These are phyloP conservation scores for Cephalopachus bancanus DNA, from an alignment of 2,797 vertebrate genomes.

Conservation along the genomic window DNA sequence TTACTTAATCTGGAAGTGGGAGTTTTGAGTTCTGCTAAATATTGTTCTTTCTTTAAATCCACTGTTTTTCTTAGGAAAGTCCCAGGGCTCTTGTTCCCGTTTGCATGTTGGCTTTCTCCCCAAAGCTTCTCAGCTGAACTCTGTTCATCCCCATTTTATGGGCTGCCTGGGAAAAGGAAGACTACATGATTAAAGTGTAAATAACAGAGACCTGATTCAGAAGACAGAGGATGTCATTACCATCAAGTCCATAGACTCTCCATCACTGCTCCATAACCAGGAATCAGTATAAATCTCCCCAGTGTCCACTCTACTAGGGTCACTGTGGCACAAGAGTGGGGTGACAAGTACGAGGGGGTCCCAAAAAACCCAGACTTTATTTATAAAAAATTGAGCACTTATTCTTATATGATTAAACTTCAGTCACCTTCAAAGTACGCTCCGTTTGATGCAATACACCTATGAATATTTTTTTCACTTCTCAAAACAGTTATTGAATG, in stretches of 20 bases:
- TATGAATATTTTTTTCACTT: too few relatives aligned
- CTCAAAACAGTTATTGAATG: too few relatives aligned
- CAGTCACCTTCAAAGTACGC: too few relatives aligned
- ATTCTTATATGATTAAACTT: too few relatives aligned
- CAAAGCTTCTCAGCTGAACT: neutral
- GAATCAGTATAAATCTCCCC: neutral
- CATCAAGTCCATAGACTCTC: neutral
- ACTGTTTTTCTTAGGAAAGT: constrained; percentile 72
- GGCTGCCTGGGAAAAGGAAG: constrained; percentile 26
- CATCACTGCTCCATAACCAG: rapidly evolving
- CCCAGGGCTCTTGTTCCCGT: constrained; percentile 48
- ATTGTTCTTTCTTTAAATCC: constrained; percentile 70
- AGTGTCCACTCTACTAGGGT: rapidly evolving
- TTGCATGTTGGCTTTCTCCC: neutral
- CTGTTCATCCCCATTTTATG: constrained; percentile 18
- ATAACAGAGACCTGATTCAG: neutral
- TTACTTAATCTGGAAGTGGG: constrained; percentile 61
- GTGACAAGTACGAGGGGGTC: neutral
- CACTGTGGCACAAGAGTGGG: rapidly evolving
- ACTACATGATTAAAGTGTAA: neutral
- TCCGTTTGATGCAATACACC: too few relatives aligned
- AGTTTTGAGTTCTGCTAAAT: constrained; percentile 70
- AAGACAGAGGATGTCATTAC: neutral
- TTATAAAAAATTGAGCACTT: too few relatives aligned
- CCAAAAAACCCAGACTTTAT: too few relatives aligned